Conservation (phyloP, 2,797 vertebrate genomes). For the Anguilla anguilla region DNA sequence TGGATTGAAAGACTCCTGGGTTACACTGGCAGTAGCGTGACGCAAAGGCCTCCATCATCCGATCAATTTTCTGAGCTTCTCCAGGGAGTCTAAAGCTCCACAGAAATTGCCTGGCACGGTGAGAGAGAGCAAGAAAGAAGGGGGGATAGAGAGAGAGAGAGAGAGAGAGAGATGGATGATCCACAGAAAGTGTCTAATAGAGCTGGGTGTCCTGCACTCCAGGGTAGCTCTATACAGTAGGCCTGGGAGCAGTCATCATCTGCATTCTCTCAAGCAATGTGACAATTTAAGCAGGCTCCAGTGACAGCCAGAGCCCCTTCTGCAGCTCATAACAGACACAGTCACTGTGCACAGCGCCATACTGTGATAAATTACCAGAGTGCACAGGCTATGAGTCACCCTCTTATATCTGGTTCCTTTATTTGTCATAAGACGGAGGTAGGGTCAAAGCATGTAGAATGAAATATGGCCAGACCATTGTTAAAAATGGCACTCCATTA, state of each 20-base stretch:
- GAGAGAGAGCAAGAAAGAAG: slow-evolving; percentile 7
- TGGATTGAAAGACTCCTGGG: slow-evolving; percentile 95
- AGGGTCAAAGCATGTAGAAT: neutral
- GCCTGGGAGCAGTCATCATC: neutral
- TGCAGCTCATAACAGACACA: neutral
- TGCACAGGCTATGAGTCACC: neutral
- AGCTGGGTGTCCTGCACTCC: neutral
- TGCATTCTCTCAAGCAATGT: neutral
- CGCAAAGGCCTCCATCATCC: slow-evolving; percentile 98
- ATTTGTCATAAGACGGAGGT: neutral
- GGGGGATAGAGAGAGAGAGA: neutral
- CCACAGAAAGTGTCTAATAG: neutral
- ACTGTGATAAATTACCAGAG: neutral
- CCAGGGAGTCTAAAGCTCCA: slow-evolving; percentile 97
- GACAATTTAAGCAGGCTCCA: neutral
- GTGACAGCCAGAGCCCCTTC: neutral
- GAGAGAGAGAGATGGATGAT: neutral
- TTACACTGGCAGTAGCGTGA: slow-evolving; percentile 96
- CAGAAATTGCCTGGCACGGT: slow-evolving; percentile 84
- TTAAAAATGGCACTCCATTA: neutral
- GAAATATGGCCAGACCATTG: neutral
- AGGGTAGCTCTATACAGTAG: neutral
- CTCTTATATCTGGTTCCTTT: neutral
- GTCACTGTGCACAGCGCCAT: neutral
- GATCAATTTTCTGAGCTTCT: slow-evolving; percentile 97